phyloP scores from a whole-genome alignment of 2,888 invertebrate species.

The Ischnus inquisitorius region DNA sequence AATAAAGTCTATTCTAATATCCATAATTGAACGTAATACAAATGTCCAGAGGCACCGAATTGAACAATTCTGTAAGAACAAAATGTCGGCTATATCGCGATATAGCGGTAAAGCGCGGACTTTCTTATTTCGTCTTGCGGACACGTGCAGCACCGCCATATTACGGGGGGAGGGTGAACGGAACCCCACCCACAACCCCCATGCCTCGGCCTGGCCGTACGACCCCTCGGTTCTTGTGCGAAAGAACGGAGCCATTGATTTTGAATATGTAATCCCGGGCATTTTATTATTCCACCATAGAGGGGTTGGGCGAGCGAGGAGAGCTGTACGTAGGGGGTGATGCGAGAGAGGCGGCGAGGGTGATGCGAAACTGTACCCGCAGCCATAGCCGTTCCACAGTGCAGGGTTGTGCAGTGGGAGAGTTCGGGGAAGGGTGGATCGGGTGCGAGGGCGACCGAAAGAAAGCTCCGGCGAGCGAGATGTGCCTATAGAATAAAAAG shows the following conservation, averaged over 20 bases:
- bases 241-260: conserved; percentile 82
- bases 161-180: conserved; percentile 59
- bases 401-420: conserved; percentile 36
- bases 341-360: conserved; percentile 30
- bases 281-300: conserved; percentile 84
- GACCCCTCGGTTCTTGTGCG: conserved; percentile 58
- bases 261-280: conserved; percentile 84
- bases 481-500: conserved; percentile 52
- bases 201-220: conserved; percentile 41
- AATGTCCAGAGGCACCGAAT: too few species aligned
- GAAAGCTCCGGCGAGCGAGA: conserved; percentile 62
- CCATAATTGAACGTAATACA: too few species aligned
- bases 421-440: conserved; percentile 25
- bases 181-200: conserved; percentile 74
- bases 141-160: conserved; percentile 23
- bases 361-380: conserved; percentile 38
- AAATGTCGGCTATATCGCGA: conserved; percentile 60
- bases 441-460: conserved; percentile 65
- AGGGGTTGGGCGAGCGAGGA: conserved; percentile 60
- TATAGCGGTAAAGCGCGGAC: conserved; percentile 46
- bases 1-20: too few species aligned
- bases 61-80: conserved; percentile 12
- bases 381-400: conserved; percentile 22
- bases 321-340: conserved; percentile 19
- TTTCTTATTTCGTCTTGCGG: conserved; percentile 45